Base-by-base conservation (phyloP, 2,113 vertebrate species). In the Psettodes erumei region DNA sequence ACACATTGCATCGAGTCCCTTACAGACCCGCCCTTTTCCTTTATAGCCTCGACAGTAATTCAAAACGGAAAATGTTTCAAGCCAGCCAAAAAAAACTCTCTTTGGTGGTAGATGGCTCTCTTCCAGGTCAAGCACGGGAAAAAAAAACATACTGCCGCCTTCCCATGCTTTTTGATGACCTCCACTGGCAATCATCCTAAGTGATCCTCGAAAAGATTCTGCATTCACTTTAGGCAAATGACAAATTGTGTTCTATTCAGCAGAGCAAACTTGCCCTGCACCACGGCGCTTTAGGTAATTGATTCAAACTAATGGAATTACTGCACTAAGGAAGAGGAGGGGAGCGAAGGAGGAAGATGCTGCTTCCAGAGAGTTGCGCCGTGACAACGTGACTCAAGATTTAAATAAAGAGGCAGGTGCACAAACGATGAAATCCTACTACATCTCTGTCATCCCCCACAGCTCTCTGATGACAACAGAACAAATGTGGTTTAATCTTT, bases 121-220 rank as follows among this genome's bases (percentile, higher is more conserved):
- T 11, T 62, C 75, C 68, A 71, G 32, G 35, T 67, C 16, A 58
- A 60, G 71, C 37, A 59, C 19, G 38, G 43, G 1, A 23, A 68
- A 47, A 62, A 58, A 10, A 50, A 33, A 10, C 43, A 45, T 12
- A n/a, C n/a, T 30, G 37, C 43, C 30, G 58, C 45, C 51, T 47
- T 64, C 18, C 40, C 37, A 48, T 48, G 19, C 15, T 45, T 47
- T 68, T 32, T 66, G 19, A 85, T 82, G 61, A 30, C 32, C 21
- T 50, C n/a, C 5, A 32, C 1, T 42, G 28, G 48, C 21, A 84
- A 66, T 79, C 59, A n/a, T 67, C 50, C 60, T 55, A 76, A 76
- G 71, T 64, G 77, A 65, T 21, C 8, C 28, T 42, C 67, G n/a
- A 37, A 64, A 75, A 65, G 35, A 13, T 6, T 21, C 9, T 38